Percentiles rank a stretch among this genome's conserved stretches.
Evolutionary conservation across 2,113 vertebrate species (phyloP).

Genomic region (Nerophis ophidion): DNA sequence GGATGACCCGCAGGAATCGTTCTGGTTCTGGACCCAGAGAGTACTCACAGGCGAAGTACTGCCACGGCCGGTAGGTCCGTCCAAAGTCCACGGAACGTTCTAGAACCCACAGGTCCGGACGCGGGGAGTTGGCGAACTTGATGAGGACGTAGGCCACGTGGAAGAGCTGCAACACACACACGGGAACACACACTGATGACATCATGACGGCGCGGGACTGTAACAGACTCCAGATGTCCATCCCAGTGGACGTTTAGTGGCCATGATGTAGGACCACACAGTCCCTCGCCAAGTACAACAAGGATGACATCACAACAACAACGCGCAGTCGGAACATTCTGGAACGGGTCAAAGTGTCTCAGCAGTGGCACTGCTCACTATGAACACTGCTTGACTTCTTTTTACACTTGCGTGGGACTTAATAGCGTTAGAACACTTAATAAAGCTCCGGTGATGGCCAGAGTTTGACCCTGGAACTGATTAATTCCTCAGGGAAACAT

Average conservation of each 20-base stretch:
- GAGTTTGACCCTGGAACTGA: too few species aligned
- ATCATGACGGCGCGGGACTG: not conserved
- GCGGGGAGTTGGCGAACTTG: constrained; percentile 96
- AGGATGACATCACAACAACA: too few species aligned
- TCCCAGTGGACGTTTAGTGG: not conserved
- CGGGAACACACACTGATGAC: not conserved
- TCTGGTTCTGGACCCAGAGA: not conserved
- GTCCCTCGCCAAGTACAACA: not conserved
- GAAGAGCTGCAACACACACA: constrained; percentile 77
- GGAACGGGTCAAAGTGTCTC: too few species aligned
- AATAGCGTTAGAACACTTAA: too few species aligned
- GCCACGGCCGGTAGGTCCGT: constrained; percentile 88
- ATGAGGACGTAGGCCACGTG: constrained; percentile 94
- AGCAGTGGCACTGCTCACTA: too few species aligned
- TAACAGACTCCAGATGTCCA: constrained; percentile 35
- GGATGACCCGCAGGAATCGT: constrained; percentile 15
- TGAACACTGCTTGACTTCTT: too few species aligned
- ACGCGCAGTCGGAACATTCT: too few species aligned
- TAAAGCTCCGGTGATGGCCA: too few species aligned
- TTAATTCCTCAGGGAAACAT: too few species aligned
- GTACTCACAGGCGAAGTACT: constrained; percentile 95
- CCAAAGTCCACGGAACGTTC: constrained; percentile 88
- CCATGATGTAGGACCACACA: not conserved
- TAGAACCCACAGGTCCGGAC: constrained; percentile 96
- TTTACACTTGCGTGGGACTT: too few species aligned